These are phyloP conservation scores for Teinopalpus imperialis DNA, from an alignment of 2,888 invertebrate species.

Conservation along the genomic window DNA sequence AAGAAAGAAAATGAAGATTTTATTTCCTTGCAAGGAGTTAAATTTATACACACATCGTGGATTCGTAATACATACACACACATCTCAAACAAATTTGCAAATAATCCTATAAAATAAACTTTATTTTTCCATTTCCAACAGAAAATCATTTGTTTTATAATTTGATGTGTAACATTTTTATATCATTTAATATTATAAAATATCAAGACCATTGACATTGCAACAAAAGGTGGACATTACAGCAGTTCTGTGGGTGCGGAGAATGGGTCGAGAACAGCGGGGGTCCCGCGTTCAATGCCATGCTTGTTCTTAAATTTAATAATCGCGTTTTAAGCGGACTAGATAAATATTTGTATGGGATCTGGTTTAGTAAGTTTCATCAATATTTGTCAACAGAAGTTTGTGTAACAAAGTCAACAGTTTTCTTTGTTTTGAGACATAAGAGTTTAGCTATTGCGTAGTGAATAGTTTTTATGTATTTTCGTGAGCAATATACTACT, in stretches of 20 bases:
- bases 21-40: no score
- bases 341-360: slow-evolving; percentile 18
- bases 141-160: neutral
- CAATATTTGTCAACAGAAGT: slow-evolving; percentile 26
- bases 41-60: no score
- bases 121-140: no score
- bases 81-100: no score
- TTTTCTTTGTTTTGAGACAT: no score
- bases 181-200: slow-evolving; percentile 51
- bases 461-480: no score
- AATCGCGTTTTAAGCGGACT: slow-evolving; percentile 52
- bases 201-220: slow-evolving; percentile 48
- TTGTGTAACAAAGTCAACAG: no score
- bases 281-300: slow-evolving; percentile 49
- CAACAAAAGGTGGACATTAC: slow-evolving; percentile 39
- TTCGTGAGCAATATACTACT: no score
- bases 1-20: no score
- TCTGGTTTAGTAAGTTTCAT: slow-evolving; percentile 7
- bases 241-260: slow-evolving; percentile 49
- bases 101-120: neutral
- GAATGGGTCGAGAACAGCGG: slow-evolving; percentile 49
- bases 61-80: no score
- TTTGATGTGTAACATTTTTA: slow-evolving; percentile 25
- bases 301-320: slow-evolving; percentile 62
- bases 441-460: no score